Evolutionary conservation across 2,113 vertebrate genomes (phyloP), one percentile per base, ranked within the genome.

Genomic region (Rhabdornis inornatus): DNA sequence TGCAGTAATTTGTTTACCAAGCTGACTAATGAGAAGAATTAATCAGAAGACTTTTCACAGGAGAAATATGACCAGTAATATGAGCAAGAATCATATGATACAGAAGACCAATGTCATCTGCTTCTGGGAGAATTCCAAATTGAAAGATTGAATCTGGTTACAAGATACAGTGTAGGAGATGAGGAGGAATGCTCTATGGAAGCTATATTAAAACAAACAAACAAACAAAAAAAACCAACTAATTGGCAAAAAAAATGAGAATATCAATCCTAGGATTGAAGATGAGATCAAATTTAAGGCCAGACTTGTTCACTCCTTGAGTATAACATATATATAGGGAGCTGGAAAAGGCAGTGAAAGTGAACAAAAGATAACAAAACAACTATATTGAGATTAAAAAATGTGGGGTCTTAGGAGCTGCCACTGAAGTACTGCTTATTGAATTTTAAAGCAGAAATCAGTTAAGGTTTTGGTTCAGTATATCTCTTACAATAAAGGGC

Each of bases 1-100:
- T 75, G 65, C 66, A 95, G 91, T 93, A 94, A 96, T 96, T 91
- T 94, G 88, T 95, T 97, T 95, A 96, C 79, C 88, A 78, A 95
- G 92, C 53, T 96, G 94, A 93, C 79, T 96, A 97, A 97, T 89
- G 89, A 97, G 90, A 68, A 92, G 79, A 94, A 87, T 90, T 94
- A 91, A 94, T 96, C 74, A 92, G 89, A 79, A 92, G 50, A 56
- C 49, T 87, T 72, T 96, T 95, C 70, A 47, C n/a, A 52, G 84
- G 42, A 96, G 57, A 96, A 91, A 94, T 92, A 82, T 71, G 70
- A 94, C 81, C 92, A 96, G 59, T 79, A 92, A 74, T 13, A 2
- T 68, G 42, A 93, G 56, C 68, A 87, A 76, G 69, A 82, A 93
- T 66, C 3, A 0, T 65, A 55, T 57, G 70, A 89, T 85, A 82